Base-by-base conservation (phyloP, 2,888 invertebrate genomes). In the Macrophya annulata region DNA sequence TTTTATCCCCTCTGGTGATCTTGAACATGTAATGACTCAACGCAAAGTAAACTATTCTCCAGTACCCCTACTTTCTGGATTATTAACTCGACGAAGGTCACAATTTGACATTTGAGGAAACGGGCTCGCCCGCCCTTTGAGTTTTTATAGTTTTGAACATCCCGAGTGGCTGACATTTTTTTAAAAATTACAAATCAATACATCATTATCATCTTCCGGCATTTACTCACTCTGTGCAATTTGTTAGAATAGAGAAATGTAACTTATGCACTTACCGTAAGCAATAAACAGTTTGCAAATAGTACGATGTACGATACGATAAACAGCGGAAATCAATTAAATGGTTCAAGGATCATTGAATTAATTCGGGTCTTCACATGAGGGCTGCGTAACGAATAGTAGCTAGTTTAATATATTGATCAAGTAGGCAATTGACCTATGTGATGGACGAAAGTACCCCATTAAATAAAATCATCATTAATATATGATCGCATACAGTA, bases 71-170 rank as follows among this genome's bases (percentile, higher is more conserved):
- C 62, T 59, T 40, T 62, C 48, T 81, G 43, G 43, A 43, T 43
- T 43, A 81, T 45, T 62, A 81, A 62, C 45, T 40, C 21, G 12
- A 25, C n/a, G 81, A 81, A 81, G 81, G 81, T 81, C 81, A 15
- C 10, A 37, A 62, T 40, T 40, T 62, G 81, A 65, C 65, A 81
- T 81, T 81, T 81, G 21, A n/a, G 21, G 43, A 43, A 45, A 74
- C 43, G 62, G n/a, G 0, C 31, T 37, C 43, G 21, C 21, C 25
- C 21, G 62, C 81, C 81, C 81, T 81, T 81, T 81, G 9, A 81
- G 8, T 31, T 81, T 74, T 48, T 55, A 51, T n/a, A 31, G n/a
- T 55, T 77, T 77, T 1, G 6, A n/a, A 25, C 62, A 62, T 9
- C 25, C 21, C 25, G 25, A 25, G 62, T 62, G 12, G 25, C 25